Base-by-base conservation (phyloP, 2,113 vertebrate species). In the Corvus moneduloides region DNA sequence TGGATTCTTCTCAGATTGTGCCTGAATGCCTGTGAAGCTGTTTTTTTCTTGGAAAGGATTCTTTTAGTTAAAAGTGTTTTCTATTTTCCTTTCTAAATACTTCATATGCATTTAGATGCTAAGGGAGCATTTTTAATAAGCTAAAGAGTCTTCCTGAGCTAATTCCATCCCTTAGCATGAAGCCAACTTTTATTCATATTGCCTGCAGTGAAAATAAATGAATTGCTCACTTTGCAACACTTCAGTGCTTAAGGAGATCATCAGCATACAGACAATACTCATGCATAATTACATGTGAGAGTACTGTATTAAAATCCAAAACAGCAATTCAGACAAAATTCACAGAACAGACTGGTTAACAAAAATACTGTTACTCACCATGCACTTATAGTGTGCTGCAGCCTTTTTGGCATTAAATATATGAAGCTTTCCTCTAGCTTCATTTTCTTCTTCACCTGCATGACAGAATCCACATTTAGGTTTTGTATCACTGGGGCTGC, bases 391-490 rank as follows among this genome's bases (percentile, higher is more conserved):
- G 97, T 99, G 99, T 49, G 99, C 99, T 23, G 99, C 99, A 96
- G 99, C 99, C 97, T 99, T 99, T 98, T 99, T 99, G 96, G 98
- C 98, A 98, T 99, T 99, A 97, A 99, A 99, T 43, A 98, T 98
- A 96, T 99, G 99, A 94, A 99, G 98, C 97, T 99, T 98, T 94
- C 99, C 99, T 91, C 99, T 98, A 7, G 98, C 99, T 98, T 99
- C 98, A 86, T 99, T 99, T 97, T 99, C 99, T 96, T 99, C 99
- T 69, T 99, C 99, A 37, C 99, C 99, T 72, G 99, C 99, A 52
- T 99, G 99, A 98, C 99, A 99, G 96, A 99, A 99, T 93, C 99
- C 99, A 97, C 99, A 99, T 96, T 99, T 99, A 97, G 99, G 99
- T 82, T 99, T 99, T 76, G 98, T 98, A 81, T 99, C 99, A 97